Base-by-base conservation (phyloP, 2,888 invertebrate genomes). In the Archaeoteleia sp. region DNA sequence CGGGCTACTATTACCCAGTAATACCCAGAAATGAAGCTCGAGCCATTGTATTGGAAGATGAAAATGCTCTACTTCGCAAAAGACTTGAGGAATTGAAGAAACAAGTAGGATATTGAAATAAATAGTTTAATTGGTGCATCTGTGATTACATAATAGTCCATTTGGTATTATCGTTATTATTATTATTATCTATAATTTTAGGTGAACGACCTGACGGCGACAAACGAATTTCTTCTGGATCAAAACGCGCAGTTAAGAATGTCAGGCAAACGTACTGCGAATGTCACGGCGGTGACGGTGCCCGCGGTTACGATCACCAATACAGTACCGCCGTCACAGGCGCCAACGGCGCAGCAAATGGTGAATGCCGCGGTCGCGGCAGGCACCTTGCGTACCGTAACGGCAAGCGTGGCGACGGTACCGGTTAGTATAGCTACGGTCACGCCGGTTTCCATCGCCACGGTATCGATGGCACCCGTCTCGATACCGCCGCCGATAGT, bases 221-320 rank as follows among this genome's bases (percentile, higher is more conserved):
- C 93, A 5, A 94, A 94, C 82, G 93, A 93, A 80, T 93, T 93
- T 81, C 87, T 94, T 7, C 84, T 93, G 68, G 92, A 92, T 75
- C 93, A 93, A 84, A 93, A 93, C 83, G 92, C 93, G 14, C 90
- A 91, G 70, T 85, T 92, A 63, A 87, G 93, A 20, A 87, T 91
- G 67, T 88, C 88, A 8, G 89, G 88, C 57, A 89, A 89, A 70
- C 85, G 88, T 32, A 87, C 87, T 6, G 84, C 87, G 9, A 87
- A 87, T 68, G 84, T 87, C 35, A 87, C 88, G 0, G 86, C 88
- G 1, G 89, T 90, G 2, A 88, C 89, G 1, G 88, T 90, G 8
- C 90, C 91, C 3, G 88, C 89, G 6, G 89, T 89, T 1, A 89
- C 89, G 1, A 87, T 90, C 6, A 89, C 90, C 3, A 88, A 88